A percentile compares a stretch with the other conserved stretches of the same genome.
These are phyloP conservation scores for Gryllus bimaculatus DNA, from an alignment of 1,140 invertebrate species.

Conservation along the genomic window DNA sequence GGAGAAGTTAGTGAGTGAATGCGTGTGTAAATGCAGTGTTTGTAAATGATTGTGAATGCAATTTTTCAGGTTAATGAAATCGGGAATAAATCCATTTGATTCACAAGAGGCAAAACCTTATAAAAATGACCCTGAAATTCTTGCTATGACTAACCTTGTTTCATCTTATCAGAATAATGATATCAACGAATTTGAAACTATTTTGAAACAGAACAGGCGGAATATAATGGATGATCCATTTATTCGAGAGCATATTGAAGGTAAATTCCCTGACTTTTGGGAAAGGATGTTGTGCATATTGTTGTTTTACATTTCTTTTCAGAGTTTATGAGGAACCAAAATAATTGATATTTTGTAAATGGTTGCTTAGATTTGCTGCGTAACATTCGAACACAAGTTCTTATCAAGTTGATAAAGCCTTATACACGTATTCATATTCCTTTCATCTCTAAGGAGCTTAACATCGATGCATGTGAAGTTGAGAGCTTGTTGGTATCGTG, in stretches of 20 bases:
- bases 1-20: too few relatives aligned
- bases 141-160: slow-evolving; percentile 99
- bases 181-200: slow-evolving; percentile 97
- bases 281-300: neutral
- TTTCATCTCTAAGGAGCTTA: slow-evolving; percentile 95
- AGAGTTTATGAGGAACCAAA: neutral
- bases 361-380: slow-evolving; percentile 70
- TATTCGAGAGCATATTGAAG: slow-evolving; percentile 97
- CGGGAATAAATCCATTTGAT: slow-evolving; percentile 99
- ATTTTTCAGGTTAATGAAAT: slow-evolving; percentile 83
- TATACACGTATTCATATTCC: slow-evolving; percentile 97
- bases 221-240: slow-evolving; percentile 99
- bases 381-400: slow-evolving; percentile 95
- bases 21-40: neutral
- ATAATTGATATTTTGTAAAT: neutral
- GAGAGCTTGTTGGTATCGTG: slow-evolving; percentile 97
- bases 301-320: neutral
- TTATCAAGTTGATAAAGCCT: slow-evolving; percentile 95
- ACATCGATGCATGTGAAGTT: slow-evolving; percentile 92
- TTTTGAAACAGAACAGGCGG: slow-evolving; percentile 87
- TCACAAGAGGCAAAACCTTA: slow-evolving; percentile 99
- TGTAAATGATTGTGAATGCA: neutral
- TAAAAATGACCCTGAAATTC: slow-evolving; percentile 98
- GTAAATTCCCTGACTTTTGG: slow-evolving; percentile 31
- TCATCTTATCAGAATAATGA: slow-evolving; percentile 99